Percentiles rank a stretch among this genome's conserved stretches.
Evolutionary conservation across 2,113 vertebrate species (phyloP).

Genomic region (Marcusenius ussheri): DNA sequence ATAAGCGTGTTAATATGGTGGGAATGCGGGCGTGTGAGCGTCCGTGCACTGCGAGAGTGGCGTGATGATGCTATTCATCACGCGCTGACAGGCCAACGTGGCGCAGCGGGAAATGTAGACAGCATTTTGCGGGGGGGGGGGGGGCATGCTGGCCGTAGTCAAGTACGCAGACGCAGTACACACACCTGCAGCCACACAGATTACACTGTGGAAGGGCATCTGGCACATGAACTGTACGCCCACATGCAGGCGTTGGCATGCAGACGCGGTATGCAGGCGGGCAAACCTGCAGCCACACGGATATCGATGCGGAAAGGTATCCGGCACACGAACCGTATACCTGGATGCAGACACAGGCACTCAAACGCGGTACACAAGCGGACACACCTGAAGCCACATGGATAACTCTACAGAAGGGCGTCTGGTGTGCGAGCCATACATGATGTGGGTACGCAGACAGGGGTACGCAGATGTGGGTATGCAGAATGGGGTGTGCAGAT

Average conservation of each 20-base stretch:
- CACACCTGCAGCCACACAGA: not conserved
- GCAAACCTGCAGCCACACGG: not conserved
- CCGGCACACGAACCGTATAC: too few species aligned
- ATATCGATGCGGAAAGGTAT: not conserved
- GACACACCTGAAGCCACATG: not conserved
- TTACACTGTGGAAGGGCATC: not conserved
- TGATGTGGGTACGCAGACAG: too few species aligned
- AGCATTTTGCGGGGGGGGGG: constrained; percentile 7
- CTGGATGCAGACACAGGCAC: not conserved
- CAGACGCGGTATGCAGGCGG: not conserved
- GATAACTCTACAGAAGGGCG: too few species aligned
- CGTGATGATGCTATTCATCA: constrained; percentile 47
- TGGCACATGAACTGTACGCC: not conserved
- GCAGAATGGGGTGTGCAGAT: too few species aligned
- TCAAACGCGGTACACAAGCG: too few species aligned
- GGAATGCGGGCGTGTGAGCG: constrained; percentile 31
- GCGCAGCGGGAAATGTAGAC: constrained; percentile 26
- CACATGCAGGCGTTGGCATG: not conserved
- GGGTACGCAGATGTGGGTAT: too few species aligned
- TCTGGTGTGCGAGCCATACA: too few species aligned
- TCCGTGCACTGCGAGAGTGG: constrained; percentile 38
- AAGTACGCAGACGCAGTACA: not conserved
- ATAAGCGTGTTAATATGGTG: constrained; percentile 42
- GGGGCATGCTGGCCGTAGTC: not conserved
- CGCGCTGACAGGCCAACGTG: constrained; percentile 35